Conservation (phyloP, 1,140 invertebrate species). For the Wiebesia pumilae region DNA sequence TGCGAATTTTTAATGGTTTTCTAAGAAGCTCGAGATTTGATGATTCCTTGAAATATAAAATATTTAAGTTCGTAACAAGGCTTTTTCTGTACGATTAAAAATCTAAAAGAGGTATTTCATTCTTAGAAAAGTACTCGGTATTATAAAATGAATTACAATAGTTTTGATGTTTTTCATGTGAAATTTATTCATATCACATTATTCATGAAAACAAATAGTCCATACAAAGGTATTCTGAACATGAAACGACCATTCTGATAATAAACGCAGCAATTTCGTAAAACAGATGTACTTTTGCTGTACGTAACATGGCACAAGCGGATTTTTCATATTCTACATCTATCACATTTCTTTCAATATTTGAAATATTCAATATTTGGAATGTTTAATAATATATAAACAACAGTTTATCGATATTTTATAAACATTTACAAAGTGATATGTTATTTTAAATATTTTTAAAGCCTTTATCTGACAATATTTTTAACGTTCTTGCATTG, state of each 20-base stretch:
- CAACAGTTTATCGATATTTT: neutral
- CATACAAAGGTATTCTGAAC: neutral
- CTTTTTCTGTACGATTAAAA: neutral
- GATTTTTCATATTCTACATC: neutral
- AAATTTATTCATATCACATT: conserved; percentile 16
- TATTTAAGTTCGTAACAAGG: too few species aligned
- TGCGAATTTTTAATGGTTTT: neutral
- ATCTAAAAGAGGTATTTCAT: neutral
- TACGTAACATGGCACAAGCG: neutral
- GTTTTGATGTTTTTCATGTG: neutral
- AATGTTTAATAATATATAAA: neutral
- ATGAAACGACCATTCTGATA: neutral
- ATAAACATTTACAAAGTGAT: conserved; percentile 14
- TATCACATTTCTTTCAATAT: neutral
- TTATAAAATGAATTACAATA: neutral
- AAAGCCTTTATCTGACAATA: neutral
- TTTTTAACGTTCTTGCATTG: neutral
- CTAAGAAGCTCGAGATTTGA: neutral
- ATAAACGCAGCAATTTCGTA: conserved; percentile 7
- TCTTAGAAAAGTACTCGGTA: neutral
- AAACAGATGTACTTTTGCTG: neutral
- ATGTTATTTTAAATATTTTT: neutral
- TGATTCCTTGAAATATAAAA: neutral
- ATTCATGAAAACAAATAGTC: neutral
- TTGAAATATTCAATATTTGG: neutral